A percentile compares a stretch with the other conserved stretches of the same genome.
These are phyloP conservation scores for Myzus persicae DNA, from an alignment of 1,140 invertebrate species.

Conservation along the genomic window DNA sequence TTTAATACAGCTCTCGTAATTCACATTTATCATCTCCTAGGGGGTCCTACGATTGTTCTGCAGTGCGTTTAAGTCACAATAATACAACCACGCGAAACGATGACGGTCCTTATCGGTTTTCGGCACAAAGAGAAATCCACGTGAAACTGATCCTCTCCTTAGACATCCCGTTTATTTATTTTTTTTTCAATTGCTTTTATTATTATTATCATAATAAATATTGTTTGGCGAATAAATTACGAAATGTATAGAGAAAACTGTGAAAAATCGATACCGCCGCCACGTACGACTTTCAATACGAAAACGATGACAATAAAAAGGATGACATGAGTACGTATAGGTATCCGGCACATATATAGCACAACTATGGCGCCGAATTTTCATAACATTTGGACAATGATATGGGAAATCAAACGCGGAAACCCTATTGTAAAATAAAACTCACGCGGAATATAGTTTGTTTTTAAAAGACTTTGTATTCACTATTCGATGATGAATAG, in stretches of 20 bases:
- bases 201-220: not conserved
- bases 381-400: constrained; percentile 28
- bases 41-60: constrained; percentile 6
- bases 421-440: constrained; percentile 25
- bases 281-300: not conserved
- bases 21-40: not conserved
- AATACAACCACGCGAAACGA: not conserved
- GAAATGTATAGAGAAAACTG: constrained; percentile 15
- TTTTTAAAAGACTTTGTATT: constrained; percentile 9
- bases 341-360: not conserved
- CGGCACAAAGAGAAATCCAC: not conserved
- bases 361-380: constrained; percentile 37
- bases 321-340: not conserved
- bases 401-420: constrained; percentile 36
- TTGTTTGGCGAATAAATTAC: constrained; percentile 35
- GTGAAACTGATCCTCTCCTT: not conserved
- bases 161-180: not conserved
- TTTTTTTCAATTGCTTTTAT: not conserved
- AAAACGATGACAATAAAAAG: constrained; percentile 31
- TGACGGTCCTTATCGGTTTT: not conserved
- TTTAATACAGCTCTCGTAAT: not conserved
- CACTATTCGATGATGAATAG: not conserved
- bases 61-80: not conserved
- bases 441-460: not conserved
- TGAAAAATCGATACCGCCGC: not conserved